phyloP scores from a whole-genome alignment of 2,113 vertebrate genomes.

The Neolamprologus brichardi region DNA sequence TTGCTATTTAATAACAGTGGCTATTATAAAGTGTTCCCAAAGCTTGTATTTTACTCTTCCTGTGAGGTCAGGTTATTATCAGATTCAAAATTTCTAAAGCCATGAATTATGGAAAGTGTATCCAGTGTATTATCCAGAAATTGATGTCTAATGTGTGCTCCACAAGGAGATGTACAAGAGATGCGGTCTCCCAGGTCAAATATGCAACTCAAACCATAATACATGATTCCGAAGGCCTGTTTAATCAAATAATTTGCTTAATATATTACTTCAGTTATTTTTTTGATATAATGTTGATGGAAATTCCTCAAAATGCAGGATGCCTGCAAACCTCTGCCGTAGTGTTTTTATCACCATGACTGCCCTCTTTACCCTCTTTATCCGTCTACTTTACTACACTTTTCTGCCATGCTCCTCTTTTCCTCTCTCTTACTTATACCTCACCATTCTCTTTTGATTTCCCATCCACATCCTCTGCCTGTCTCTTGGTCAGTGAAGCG shows the following conservation, averaged over 20 bases:
- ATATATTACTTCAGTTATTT: background rate
- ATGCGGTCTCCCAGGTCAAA: background rate
- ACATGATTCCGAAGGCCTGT: background rate
- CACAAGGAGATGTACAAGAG: background rate
- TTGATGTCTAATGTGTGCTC: background rate
- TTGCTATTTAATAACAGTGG: background rate
- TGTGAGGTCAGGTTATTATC: background rate
- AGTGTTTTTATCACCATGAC: background rate
- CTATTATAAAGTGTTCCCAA: background rate
- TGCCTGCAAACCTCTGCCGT: background rate
- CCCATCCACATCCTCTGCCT: slow-evolving; percentile 24
- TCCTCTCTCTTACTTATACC: background rate
- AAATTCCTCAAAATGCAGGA: background rate
- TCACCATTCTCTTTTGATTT: background rate
- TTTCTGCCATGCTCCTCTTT: background rate
- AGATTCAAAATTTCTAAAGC: background rate
- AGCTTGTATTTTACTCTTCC: background rate
- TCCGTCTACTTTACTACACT: background rate
- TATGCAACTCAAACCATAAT: background rate
- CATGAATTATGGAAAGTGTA: background rate
- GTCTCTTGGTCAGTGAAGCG: slow-evolving; percentile 36
- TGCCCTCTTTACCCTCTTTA: background rate
- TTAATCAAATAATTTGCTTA: background rate
- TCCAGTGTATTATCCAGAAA: background rate
- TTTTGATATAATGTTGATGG: background rate